phyloP scores from a whole-genome alignment of 2,113 vertebrate species.

The Boleophthalmus pectinirostris region DNA sequence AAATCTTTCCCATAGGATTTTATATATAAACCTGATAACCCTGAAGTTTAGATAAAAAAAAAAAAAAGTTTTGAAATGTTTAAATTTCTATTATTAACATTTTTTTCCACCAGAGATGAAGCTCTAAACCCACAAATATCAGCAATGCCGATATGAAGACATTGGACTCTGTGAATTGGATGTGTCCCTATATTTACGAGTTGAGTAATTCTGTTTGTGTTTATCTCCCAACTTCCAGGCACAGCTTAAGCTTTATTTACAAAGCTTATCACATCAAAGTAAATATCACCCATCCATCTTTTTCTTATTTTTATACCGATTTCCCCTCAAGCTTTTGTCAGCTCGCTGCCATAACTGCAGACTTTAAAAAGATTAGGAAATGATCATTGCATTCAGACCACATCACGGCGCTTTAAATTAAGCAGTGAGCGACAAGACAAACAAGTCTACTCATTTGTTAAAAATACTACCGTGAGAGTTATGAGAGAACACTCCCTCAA shows the following conservation, averaged over 20 bases:
- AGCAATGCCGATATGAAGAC: not conserved
- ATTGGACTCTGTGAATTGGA: not conserved
- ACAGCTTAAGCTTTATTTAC: slow-evolving; percentile 38
- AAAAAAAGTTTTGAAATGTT: not conserved
- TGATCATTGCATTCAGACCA: slow-evolving; percentile 30
- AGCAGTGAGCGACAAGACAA: slow-evolving; percentile 17
- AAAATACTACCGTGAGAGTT: slow-evolving; percentile 1
- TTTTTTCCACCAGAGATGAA: too few relatives aligned
- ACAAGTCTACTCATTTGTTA: slow-evolving; percentile 20
- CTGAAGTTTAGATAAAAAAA: not conserved
- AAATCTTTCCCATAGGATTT: too few relatives aligned
- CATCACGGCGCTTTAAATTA: slow-evolving; percentile 19
- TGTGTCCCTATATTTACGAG: not conserved
- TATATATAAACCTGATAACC: too few relatives aligned
- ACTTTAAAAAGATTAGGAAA: slow-evolving; percentile 35
- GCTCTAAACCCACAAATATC: not conserved
- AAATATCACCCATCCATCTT: slow-evolving; percentile 31
- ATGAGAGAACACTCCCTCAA: not conserved
- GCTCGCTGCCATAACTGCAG: slow-evolving; percentile 23
- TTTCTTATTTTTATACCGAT: slow-evolving; percentile 12
- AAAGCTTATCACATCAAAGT: slow-evolving; percentile 41
- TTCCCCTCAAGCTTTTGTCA: slow-evolving; percentile 20
- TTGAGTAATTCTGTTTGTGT: slow-evolving; percentile 4
- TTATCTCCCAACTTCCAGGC: slow-evolving; percentile 17
- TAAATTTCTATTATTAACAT: too few relatives aligned